Evolutionary conservation across 2,113 vertebrate genomes (phyloP).

Genomic region (Cheirogaleus medius): DNA sequence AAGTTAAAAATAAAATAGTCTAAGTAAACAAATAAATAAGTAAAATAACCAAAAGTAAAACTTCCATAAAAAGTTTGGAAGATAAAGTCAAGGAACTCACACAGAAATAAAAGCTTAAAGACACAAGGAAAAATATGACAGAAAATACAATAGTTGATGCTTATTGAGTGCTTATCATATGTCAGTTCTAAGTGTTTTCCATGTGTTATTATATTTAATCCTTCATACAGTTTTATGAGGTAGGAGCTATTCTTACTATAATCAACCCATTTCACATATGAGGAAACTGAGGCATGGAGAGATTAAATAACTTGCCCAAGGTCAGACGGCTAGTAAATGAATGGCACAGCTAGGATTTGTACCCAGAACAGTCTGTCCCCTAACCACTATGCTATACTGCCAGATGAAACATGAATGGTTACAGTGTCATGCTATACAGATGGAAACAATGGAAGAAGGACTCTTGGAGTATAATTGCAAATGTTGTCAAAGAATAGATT

Average conservation of each 20-base stretch:
- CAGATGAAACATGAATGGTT: not conserved
- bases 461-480: not conserved
- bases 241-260: not conserved
- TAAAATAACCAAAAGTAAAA: not conserved
- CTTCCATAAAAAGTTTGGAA: not conserved
- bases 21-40: not conserved
- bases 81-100: not conserved
- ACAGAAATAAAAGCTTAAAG: not conserved
- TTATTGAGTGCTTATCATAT: not conserved
- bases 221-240: not conserved
- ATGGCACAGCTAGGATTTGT: not conserved
- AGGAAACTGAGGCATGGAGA: not conserved
- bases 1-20: not conserved
- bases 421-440: not conserved
- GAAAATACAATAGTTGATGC: not conserved
- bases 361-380: not conserved
- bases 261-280: not conserved
- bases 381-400: not conserved
- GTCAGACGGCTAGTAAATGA: not conserved
- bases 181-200: not conserved
- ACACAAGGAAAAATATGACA: not conserved
- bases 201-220: not conserved
- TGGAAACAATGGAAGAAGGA: not conserved
- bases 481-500: not conserved
- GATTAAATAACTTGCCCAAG: not conserved